These are phyloP conservation scores for Noctua janthe DNA, from an alignment of 2,888 invertebrate genomes.

Conservation along the genomic window DNA sequence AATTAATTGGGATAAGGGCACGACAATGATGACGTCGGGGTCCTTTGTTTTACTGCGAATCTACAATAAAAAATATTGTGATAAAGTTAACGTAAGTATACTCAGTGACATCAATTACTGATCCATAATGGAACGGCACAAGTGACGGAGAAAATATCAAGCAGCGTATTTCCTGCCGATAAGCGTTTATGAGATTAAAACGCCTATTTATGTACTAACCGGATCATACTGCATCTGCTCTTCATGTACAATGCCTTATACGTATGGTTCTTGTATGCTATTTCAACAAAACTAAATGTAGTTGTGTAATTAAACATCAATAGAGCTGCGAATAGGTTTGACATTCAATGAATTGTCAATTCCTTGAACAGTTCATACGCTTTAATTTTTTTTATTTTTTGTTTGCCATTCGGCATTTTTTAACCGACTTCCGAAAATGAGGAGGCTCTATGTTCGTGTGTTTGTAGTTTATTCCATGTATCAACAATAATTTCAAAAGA, in stretches of 20 bases:
- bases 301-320: not conserved
- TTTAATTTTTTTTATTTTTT: not conserved
- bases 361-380: no score
- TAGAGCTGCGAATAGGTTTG: no score
- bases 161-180: not conserved
- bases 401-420: no score
- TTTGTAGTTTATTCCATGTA: no score
- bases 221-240: conserved; percentile 24
- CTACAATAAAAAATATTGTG: not conserved
- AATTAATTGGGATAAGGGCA: no score
- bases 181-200: conserved; percentile 39
- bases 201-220: conserved; percentile 14
- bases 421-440: not conserved
- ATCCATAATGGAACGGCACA: conserved; percentile 1
- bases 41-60: no score
- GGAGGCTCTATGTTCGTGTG: not conserved
- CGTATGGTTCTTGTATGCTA: not conserved
- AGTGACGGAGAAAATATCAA: conserved; percentile 8
- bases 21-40: no score
- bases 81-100: not conserved
- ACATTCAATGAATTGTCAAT: no score
- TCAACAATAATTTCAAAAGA: no score
- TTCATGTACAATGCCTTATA: not conserved
- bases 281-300: not conserved
- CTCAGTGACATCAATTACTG: not conserved